Evolutionary conservation across 2,888 invertebrate genomes (phyloP).

Genomic region (Heliconius sara): DNA sequence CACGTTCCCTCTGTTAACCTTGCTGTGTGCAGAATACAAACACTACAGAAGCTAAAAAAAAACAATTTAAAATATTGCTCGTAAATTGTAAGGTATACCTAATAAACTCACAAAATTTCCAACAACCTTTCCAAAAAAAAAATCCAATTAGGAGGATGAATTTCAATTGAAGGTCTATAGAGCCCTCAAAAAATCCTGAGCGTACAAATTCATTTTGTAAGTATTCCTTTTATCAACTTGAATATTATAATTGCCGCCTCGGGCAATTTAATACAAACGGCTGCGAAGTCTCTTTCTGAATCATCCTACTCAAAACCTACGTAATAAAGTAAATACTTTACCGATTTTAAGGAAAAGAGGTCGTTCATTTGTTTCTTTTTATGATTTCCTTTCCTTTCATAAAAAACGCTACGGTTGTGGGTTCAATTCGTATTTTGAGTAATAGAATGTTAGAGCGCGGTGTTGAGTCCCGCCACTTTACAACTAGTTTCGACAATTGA

Average conservation of each 20-base stretch:
- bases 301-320: neutral
- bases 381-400: no score
- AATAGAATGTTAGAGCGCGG: no score
- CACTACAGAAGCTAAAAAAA: neutral
- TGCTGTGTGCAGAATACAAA: neutral
- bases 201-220: neutral
- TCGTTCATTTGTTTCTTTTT: neutral
- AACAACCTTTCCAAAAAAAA: neutral
- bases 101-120: neutral
- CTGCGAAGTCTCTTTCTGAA: neutral
- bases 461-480: no score
- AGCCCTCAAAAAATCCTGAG: slow-evolving; percentile 3
- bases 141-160: slow-evolving; percentile 9
- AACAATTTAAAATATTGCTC: neutral
- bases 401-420: no score
- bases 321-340: neutral
- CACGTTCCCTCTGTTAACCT: neutral
- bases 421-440: no score
- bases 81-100: neutral
- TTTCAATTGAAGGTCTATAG: slow-evolving; percentile 1
- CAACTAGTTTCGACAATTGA: no score
- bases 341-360: neutral
- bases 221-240: slow-evolving; percentile 1
- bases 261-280: neutral
- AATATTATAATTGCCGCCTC: slow-evolving; percentile 13